Base-by-base conservation (phyloP, 2,797 vertebrate species). In the Lagodon rhomboides region DNA sequence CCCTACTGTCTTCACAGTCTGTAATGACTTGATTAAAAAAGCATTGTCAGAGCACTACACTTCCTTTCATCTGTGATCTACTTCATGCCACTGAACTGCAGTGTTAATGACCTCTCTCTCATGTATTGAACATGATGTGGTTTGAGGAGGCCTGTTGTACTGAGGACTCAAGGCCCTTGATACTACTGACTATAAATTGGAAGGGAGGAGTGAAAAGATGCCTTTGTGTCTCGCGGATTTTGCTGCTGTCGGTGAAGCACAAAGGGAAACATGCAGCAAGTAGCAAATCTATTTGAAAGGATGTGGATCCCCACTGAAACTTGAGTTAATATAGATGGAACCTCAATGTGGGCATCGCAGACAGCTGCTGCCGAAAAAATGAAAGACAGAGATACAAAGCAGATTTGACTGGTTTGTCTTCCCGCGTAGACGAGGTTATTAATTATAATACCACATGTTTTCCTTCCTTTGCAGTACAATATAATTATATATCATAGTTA, bases 191-290 rank as follows among this genome's bases (percentile, higher is more conserved):
- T 90, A 80, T 82, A 80, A 89, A 89, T 89, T 68, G 50, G 65
- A 83, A 65, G 68, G 79, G 68, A 64, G 69, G 73, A 65, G 61
- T 88, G 82, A 94, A 94, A 89, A 80, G 89, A 79, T 67, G 72
- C 71, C 91, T 92, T 95, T 95, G 93, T 94, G 68, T 85, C 56
- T 15, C 53, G 43, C 25, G 12, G 85, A 87, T 90, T 76, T 85
- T 30, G 49, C 69, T 53, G 23, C 79, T 74, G 74, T 73, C 65
- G 12, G 30, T 64, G 47, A 79, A 68, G 67, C 59, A 89, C 90
- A 91, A 86, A 85, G 79, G 71, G 68, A 74, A 73, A 87, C 81
- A 89, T 84, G 87, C 64, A 84, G 73, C 15, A 18, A 51, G 63
- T 8, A 22, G 50, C 58, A 54, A 22, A 44, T 81, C 70, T 60